Conservation (phyloP, 2,888 invertebrate genomes). For the Mamestra brassicae region DNA sequence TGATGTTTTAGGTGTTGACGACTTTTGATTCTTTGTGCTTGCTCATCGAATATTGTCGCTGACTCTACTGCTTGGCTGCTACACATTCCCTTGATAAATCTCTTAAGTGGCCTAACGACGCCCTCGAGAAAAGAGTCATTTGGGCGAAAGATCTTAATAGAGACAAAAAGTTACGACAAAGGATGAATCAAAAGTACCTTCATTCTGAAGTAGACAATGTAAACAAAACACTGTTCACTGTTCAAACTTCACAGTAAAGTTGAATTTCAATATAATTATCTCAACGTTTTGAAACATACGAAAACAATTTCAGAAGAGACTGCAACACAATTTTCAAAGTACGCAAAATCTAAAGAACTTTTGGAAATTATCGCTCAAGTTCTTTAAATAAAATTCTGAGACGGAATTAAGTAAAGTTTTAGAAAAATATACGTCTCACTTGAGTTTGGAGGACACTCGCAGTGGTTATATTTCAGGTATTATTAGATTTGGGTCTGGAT, state of each 20-base stretch:
- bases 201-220: constrained; percentile 17
- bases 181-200: constrained; percentile 22
- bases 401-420: constrained; percentile 75
- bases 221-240: constrained; percentile 57
- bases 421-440: constrained; percentile 71
- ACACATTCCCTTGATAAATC: constrained; percentile 10
- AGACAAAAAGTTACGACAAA: constrained; percentile 34
- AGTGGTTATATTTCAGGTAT: constrained; percentile 54
- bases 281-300: constrained; percentile 61
- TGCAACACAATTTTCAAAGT: constrained; percentile 72
- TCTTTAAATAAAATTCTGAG: constrained; percentile 71
- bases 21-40: too few species aligned
- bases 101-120: constrained; percentile 17
- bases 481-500: constrained; percentile 38
- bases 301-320: constrained; percentile 69
- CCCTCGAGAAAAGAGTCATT: constrained; percentile 20
- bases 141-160: constrained; percentile 18
- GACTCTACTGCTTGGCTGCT: too few species aligned
- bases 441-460: constrained; percentile 50
- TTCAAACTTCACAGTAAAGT: constrained; percentile 49
- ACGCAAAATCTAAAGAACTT: constrained; percentile 71
- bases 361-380: constrained; percentile 78
- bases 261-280: constrained; percentile 64
- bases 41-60: too few species aligned
- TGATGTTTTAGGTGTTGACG: too few species aligned